Conservation (phyloP, 2,797 vertebrate genomes). For the Lepilemur ruficaudatus region DNA sequence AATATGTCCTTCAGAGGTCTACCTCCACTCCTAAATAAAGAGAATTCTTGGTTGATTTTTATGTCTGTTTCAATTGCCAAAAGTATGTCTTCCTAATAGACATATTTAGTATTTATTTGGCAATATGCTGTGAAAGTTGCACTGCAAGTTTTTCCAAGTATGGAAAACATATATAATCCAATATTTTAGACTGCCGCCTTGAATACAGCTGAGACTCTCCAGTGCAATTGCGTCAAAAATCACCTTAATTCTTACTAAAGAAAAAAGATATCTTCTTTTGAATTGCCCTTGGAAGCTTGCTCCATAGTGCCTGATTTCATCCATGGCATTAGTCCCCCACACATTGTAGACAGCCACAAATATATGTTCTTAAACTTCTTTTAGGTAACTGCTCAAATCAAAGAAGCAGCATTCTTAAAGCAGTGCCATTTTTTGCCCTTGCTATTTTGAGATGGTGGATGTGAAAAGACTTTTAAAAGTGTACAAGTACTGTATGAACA, state of each 20-base stretch:
- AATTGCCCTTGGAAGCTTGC: neutral
- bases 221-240: neutral
- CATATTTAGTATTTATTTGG: constrained; percentile 27
- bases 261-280: neutral
- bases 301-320: neutral
- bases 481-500: neutral
- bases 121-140: neutral
- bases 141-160: constrained; percentile 35
- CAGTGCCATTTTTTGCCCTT: neutral
- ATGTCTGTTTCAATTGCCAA: neutral
- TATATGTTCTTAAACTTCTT: neutral
- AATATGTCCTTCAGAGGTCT: neutral
- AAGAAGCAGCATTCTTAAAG: neutral
- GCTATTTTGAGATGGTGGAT: neutral
- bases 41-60: neutral
- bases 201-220: neutral
- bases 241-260: constrained; percentile 29
- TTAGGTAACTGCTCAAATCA: neutral
- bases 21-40: neutral
- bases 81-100: neutral
- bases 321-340: neutral
- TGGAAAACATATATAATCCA: constrained; percentile 40
- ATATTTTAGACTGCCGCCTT: constrained; percentile 12
- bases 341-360: neutral
- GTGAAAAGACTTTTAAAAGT: constrained; percentile 5